Percentiles rank a stretch among this genome's conserved stretches.
Evolutionary conservation across 2,797 vertebrate species (phyloP).

Genomic region (Hylomyscus alleni): DNA sequence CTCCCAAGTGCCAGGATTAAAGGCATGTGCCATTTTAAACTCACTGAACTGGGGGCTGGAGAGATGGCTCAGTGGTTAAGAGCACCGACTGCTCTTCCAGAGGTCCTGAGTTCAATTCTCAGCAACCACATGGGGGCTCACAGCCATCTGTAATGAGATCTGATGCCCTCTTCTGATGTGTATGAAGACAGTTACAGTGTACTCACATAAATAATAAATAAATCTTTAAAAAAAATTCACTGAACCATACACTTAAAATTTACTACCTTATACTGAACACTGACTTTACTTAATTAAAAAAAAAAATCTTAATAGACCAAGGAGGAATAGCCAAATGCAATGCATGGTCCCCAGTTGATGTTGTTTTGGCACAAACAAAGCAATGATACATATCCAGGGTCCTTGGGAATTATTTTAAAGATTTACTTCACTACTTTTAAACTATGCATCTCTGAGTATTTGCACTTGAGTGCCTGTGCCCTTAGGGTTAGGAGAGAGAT

Average conservation of each 20-base stretch:
- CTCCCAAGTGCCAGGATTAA: no score
- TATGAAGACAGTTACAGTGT: no score
- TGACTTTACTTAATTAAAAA: conserved; percentile 33
- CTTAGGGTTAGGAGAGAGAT: not conserved
- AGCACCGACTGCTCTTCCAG: no score
- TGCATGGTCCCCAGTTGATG: not conserved
- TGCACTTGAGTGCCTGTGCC: not conserved
- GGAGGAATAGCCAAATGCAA: conserved; percentile 35
- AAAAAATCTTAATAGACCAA: not conserved
- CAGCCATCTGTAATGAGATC: no score
- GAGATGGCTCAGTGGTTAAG: no score
- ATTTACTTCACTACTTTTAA: not conserved
- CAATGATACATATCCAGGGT: not conserved
- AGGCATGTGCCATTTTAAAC: no score
- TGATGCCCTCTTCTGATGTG: no score
- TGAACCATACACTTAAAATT: not conserved
- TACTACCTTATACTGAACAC: not conserved
- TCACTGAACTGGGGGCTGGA: no score
- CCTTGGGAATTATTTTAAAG: not conserved
- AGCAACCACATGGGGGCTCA: no score
- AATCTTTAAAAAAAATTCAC: no score
- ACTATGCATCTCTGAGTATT: not conserved
- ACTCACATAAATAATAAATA: no score
- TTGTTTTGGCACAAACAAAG: conserved; percentile 9
- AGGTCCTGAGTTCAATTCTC: no score